phyloP scores from a whole-genome alignment of 1,140 invertebrate genomes.

The Uloborus diversus region DNA sequence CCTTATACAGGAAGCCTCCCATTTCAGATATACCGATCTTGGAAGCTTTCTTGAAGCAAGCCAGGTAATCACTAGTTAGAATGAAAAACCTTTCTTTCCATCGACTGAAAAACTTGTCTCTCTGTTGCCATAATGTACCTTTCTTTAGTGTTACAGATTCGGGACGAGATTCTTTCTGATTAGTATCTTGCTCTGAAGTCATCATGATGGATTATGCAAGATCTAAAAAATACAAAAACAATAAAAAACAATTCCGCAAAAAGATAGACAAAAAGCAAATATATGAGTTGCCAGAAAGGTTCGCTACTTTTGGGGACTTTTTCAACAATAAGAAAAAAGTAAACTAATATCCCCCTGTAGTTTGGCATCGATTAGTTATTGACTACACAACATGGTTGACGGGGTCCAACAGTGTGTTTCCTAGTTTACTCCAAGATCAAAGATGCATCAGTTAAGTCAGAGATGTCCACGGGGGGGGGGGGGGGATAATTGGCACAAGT shows the following conservation, averaged over 20 bases:
- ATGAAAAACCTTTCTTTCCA: conserved; percentile 79
- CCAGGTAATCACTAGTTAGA: conserved; percentile 74
- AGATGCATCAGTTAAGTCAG: too few species aligned
- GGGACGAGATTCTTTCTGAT: conserved; percentile 39
- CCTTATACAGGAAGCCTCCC: conserved; percentile 77
- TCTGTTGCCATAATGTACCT: conserved; percentile 74
- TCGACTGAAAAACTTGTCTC: conserved; percentile 74
- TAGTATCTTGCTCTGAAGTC: conserved; percentile 26
- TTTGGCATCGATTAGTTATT: not conserved
- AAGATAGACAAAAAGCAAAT: not conserved
- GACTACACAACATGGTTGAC: not conserved
- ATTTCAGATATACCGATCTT: conserved; percentile 74
- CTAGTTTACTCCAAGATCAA: too few species aligned
- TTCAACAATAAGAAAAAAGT: not conserved
- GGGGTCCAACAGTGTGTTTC: too few species aligned
- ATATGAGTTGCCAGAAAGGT: conserved; percentile 19
- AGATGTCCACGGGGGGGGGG: too few species aligned
- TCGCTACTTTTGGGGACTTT: too few species aligned
- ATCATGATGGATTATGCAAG: conserved; percentile 38
- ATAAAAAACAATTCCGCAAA: not conserved
- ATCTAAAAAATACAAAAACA: not conserved
- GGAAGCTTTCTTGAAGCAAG: conserved; percentile 75
- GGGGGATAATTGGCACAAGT: too few species aligned
- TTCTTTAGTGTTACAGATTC: conserved; percentile 69
- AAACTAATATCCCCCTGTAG: not conserved